Percentiles rank a stretch among this genome's conserved stretches.
Conservation (phyloP, 53 echinoderm and acorn worm species). For the Holothuria scabra region DNA sequence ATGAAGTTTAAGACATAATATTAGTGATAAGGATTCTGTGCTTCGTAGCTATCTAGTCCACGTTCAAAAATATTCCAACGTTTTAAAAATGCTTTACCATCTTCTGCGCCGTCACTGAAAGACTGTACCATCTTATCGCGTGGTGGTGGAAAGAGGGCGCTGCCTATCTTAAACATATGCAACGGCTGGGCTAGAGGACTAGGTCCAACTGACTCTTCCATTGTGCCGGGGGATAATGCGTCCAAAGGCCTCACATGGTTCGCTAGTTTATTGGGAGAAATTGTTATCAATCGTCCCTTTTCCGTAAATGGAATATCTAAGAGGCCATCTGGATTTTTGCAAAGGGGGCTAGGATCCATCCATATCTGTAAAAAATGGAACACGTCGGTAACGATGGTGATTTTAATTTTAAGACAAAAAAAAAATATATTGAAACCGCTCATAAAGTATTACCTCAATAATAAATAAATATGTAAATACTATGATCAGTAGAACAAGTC, state of each 20-base stretch:
- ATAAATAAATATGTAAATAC: no score
- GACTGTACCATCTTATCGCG: conserved; percentile 41
- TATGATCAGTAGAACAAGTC: no score
- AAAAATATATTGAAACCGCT: no score
- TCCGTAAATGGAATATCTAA: conserved; percentile 13
- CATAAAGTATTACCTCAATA: no score
- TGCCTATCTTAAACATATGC: conserved; percentile 58
- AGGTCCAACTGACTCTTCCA: conserved; percentile 52
- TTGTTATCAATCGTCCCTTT: conserved; percentile 43
- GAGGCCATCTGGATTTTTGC: conserved; percentile 10
- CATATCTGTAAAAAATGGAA: not conserved
- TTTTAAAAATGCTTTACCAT: conserved; percentile 54
- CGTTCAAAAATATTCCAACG: conserved; percentile 49
- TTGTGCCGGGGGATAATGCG: conserved; percentile 39
- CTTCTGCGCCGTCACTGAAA: conserved; percentile 49
- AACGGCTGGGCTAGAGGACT: conserved; percentile 37
- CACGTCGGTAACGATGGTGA: no score
- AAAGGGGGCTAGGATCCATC: not conserved
- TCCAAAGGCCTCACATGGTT: conserved; percentile 39
- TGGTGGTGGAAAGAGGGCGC: conserved; percentile 46
- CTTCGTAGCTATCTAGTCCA: conserved; percentile 42
- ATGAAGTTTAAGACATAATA: no score
- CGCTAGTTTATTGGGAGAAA: conserved; percentile 60
- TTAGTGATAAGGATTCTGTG: conserved; percentile 23
- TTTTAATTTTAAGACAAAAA: no score